Evolutionary conservation across 2,113 vertebrate genomes (phyloP).

Genomic region (Acinonyx jubatus): DNA sequence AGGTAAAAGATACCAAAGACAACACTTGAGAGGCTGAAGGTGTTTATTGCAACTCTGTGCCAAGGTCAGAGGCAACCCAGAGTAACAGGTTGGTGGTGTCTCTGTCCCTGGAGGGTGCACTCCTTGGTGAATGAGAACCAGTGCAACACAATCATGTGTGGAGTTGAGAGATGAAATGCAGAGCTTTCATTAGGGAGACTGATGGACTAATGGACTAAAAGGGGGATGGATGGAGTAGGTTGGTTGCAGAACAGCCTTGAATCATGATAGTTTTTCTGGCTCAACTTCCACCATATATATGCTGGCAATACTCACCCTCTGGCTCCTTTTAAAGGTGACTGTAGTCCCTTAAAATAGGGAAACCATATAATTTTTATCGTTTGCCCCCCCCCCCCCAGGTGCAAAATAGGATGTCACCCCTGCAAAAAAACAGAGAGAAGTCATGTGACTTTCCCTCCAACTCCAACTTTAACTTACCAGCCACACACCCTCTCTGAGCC

Average conservation of each 20-base stretch:
- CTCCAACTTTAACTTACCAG: background rate
- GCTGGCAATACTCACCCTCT: background rate
- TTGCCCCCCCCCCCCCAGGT: background rate
- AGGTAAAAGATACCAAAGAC: background rate
- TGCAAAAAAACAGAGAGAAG: background rate
- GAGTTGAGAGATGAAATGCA: background rate
- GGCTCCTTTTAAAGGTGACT: background rate
- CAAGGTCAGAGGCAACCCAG: background rate
- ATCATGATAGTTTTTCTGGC: background rate
- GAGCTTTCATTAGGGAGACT: background rate
- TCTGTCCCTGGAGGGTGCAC: background rate
- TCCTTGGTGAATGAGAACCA: background rate
- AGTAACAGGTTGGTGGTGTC: background rate
- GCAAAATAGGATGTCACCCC: background rate
- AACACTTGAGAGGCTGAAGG: background rate
- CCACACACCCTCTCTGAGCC: background rate
- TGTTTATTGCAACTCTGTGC: background rate
- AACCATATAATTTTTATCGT: background rate
- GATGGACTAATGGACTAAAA: background rate
- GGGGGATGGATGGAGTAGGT: background rate
- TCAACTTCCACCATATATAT: background rate
- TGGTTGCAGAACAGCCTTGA: background rate
- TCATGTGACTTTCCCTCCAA: background rate
- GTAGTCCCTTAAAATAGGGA: background rate
- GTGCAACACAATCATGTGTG: fast-evolving